Conservation (phyloP, 2,888 invertebrate genomes). For the Psylliodes chrysocephalus region DNA sequence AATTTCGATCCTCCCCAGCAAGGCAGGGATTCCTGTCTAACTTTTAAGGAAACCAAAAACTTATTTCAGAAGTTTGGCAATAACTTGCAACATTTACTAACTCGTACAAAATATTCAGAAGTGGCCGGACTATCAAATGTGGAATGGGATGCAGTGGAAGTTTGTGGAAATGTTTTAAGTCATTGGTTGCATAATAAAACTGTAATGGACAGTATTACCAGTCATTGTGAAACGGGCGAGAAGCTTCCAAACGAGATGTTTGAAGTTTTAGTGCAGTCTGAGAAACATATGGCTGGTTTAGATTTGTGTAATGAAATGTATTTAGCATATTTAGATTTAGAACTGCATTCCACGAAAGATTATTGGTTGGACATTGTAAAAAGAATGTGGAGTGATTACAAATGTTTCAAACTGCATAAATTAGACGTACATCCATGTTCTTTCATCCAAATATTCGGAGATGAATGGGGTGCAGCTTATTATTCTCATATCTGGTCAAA, state of each 20-base stretch:
- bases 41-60: constrained; percentile 78
- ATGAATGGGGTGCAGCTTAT: constrained; percentile 87
- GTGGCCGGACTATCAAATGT: constrained; percentile 86
- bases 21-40: constrained; percentile 74
- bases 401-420: constrained; percentile 78
- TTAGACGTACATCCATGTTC: constrained; percentile 88
- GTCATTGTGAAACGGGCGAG: constrained; percentile 80
- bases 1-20: constrained; percentile 79
- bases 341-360: constrained; percentile 77
- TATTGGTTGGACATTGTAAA: constrained; percentile 87
- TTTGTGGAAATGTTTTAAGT: constrained; percentile 84
- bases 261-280: constrained; percentile 71
- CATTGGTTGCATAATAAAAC: constrained; percentile 76
- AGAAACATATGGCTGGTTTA: constrained; percentile 81
- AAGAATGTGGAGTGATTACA: constrained; percentile 83
- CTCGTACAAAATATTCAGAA: constrained; percentile 83
- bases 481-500: constrained; percentile 87
- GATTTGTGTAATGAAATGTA: constrained; percentile 86
- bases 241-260: constrained; percentile 75
- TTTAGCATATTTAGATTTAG: constrained; percentile 82
- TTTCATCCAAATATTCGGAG: constrained; percentile 83
- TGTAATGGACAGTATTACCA: constrained; percentile 69
- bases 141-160: constrained; percentile 93
- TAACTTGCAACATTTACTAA: constrained; percentile 85
- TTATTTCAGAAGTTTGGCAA: constrained; percentile 90